Percentiles rank a stretch among this genome's conserved stretches.
phyloP scores from a whole-genome alignment of 2,888 invertebrate species.

The Drosophila mimica region DNA sequence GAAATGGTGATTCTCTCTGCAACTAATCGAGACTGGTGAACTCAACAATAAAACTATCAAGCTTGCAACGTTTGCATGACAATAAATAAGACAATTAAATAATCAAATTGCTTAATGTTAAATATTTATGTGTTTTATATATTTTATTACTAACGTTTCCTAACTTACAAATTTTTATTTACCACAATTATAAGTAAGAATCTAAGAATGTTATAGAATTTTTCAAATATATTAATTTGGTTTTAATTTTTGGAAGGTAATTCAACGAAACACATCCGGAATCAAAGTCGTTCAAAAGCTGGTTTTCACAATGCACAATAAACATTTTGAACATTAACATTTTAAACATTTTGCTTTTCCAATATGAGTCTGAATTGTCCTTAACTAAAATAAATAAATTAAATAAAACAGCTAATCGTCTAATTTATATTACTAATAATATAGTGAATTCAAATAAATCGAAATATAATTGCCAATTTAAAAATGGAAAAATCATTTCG shows the following conservation, averaged over 20 bases:
- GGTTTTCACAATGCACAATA: not conserved
- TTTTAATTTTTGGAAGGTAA: not conserved
- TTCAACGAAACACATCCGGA: not conserved
- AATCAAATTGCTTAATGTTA: no score
- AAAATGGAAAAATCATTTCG: not conserved
- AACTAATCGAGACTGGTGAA: not conserved
- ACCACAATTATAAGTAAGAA: not conserved
- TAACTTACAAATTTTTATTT: not conserved
- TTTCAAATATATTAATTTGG: not conserved
- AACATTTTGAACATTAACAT: not conserved
- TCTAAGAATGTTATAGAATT: not conserved
- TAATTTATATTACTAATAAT: not conserved
- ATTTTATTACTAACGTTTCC: not conserved
- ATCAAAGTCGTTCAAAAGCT: not conserved
- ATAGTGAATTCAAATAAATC: not conserved
- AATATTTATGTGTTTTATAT: not conserved
- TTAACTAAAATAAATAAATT: not conserved
- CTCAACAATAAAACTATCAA: not conserved
- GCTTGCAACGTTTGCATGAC: no score
- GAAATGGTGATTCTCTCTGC: not conserved
- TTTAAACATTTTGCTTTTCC: not conserved
- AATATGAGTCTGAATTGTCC: not conserved
- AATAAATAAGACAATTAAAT: no score
- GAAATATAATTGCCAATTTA: no score
- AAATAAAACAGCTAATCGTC: no score